Percentiles rank a stretch among this genome's conserved stretches.
Evolutionary conservation across 2,888 invertebrate species (phyloP).

Genomic region (Bibio marci): DNA sequence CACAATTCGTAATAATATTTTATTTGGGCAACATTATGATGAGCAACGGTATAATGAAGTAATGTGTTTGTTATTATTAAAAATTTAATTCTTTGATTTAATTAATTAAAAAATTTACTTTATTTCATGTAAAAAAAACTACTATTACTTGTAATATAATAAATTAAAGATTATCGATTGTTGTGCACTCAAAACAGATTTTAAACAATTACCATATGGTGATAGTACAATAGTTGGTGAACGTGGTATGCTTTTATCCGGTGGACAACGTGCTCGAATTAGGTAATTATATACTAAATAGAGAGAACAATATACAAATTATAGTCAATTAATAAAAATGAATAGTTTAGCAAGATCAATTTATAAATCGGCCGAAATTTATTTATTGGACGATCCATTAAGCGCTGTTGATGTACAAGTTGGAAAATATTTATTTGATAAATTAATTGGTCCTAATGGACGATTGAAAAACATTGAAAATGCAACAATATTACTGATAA

Average conservation of each 20-base stretch:
- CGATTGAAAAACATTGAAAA: conserved; percentile 34
- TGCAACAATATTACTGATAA: conserved; percentile 52
- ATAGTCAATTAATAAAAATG: too few species aligned
- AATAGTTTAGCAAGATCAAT: too few species aligned
- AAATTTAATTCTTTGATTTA: too few species aligned
- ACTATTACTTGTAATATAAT: too few species aligned
- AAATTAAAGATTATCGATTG: conserved; percentile 35
- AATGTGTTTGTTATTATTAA: too few species aligned
- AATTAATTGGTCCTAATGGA: conserved; percentile 41
- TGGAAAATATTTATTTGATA: conserved; percentile 55
- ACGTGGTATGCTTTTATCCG: conserved; percentile 60
- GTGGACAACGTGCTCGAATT: conserved; percentile 58
- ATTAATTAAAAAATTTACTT: too few species aligned
- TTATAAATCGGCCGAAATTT: conserved; percentile 56
- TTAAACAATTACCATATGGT: conserved; percentile 50
- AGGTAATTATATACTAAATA: conserved; percentile 9
- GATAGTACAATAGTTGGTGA: conserved; percentile 67
- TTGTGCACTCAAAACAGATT: conserved; percentile 54
- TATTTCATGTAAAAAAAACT: background rate
- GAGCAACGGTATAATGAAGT: conserved; percentile 43
- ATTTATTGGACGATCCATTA: conserved; percentile 62
- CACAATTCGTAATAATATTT: conserved; percentile 52
- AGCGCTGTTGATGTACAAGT: conserved; percentile 65
- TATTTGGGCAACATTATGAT: conserved; percentile 49
- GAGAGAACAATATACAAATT: too few species aligned